These are phyloP conservation scores for Parnassius glacialis DNA, from an alignment of 2,888 invertebrate genomes.

Conservation along the genomic window DNA sequence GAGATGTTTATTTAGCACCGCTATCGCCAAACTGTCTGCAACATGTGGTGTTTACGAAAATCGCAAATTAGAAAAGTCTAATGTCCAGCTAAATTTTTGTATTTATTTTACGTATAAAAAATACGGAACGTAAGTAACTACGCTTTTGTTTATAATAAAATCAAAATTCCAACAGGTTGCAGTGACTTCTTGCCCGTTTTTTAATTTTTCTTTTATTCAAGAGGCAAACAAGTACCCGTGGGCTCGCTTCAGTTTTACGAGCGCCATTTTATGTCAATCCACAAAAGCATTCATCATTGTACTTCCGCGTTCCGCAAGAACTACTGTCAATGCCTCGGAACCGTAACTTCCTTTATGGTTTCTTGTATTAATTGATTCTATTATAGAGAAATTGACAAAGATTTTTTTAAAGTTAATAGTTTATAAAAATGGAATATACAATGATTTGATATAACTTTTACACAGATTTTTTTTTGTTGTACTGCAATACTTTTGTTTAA, in stretches of 20 bases:
- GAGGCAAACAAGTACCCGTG: conserved; percentile 1
- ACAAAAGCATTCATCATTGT: conserved; percentile 14
- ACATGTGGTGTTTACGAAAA: too few relatives aligned
- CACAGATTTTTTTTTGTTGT: too few relatives aligned
- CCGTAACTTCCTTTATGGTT: conserved; percentile 17
- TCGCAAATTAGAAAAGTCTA: too few relatives aligned
- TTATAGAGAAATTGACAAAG: neutral
- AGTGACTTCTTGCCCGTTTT: neutral
- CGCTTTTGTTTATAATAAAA: neutral
- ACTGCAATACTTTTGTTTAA: too few relatives aligned
- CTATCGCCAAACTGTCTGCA: too few relatives aligned
- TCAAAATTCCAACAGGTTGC: conserved; percentile 2
- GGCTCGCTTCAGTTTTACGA: conserved; percentile 16
- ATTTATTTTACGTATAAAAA: too few relatives aligned
- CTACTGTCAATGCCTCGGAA: conserved; percentile 12
- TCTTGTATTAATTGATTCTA: conserved; percentile 19
- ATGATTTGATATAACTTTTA: too few relatives aligned
- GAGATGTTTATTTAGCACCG: too few relatives aligned
- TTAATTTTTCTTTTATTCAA: conserved; percentile 16
- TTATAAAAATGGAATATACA: too few relatives aligned
- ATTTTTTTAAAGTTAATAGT: too few relatives aligned
- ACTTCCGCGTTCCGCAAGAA: conserved; percentile 18
- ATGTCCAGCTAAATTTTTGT: too few relatives aligned
- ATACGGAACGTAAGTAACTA: too few relatives aligned
- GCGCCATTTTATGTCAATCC: conserved; percentile 19